Conservation (phyloP, 2,797 vertebrate genomes). For the Lophius americanus region DNA sequence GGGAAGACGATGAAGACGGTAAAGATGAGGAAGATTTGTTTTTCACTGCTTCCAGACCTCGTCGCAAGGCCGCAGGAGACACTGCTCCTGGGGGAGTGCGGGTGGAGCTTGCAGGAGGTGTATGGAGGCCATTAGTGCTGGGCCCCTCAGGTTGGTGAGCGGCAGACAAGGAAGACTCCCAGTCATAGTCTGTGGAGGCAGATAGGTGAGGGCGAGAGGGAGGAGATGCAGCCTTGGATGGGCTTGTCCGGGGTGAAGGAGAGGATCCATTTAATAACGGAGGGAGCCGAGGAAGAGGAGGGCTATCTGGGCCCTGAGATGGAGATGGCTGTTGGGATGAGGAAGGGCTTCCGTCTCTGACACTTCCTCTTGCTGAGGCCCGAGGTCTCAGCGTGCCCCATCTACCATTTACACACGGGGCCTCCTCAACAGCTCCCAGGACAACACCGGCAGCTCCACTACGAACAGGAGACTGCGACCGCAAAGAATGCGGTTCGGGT, state of each 20-base stretch:
- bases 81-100: slow-evolving; percentile 88
- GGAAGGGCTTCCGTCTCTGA: slow-evolving; percentile 91
- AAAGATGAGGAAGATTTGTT: slow-evolving; percentile 83
- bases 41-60: slow-evolving; percentile 93
- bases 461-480: slow-evolving; percentile 92
- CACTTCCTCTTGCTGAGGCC: slow-evolving; percentile 85
- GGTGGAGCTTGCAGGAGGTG: slow-evolving; percentile 83
- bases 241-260: slow-evolving; percentile 90
- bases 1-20: slow-evolving; percentile 68
- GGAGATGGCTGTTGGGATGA: slow-evolving; percentile 87
- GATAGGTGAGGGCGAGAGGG: slow-evolving; percentile 76
- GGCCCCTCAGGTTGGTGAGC: slow-evolving; percentile 76
- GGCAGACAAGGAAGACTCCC: slow-evolving; percentile 86
- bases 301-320: slow-evolving; percentile 86
- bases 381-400: slow-evolving; percentile 95
- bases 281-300: slow-evolving; percentile 82
- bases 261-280: slow-evolving; percentile 89
- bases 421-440: slow-evolving; percentile 87
- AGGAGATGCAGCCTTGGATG: slow-evolving; percentile 87
- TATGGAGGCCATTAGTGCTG: slow-evolving; percentile 91
- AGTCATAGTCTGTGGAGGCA: slow-evolving; percentile 83
- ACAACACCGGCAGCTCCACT: slow-evolving; percentile 78
- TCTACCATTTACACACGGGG: slow-evolving; percentile 95
- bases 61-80: slow-evolving; percentile 89
- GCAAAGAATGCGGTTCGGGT: slow-evolving; percentile 89